phyloP scores from a whole-genome alignment of 2,113 vertebrate species.

The Stictonetta naevosa region DNA sequence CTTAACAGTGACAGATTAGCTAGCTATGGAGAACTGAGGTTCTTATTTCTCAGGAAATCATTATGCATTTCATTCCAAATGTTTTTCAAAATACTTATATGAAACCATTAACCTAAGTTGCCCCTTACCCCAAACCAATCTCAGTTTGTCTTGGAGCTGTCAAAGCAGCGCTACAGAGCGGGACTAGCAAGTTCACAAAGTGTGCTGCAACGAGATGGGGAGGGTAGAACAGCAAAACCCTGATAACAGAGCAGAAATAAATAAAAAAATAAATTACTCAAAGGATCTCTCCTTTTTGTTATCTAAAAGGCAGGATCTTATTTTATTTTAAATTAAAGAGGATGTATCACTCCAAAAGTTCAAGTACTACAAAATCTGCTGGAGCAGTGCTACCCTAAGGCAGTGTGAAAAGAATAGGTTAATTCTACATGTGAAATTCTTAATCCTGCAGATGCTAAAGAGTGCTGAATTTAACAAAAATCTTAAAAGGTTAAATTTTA shows the following conservation, averaged over 20 bases:
- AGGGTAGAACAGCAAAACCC: neutral
- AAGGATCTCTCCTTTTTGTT: neutral
- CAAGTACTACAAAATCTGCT: neutral
- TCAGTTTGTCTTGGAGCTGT: neutral
- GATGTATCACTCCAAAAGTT: neutral
- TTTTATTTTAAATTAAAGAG: neutral
- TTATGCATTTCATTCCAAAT: neutral
- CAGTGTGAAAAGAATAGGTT: neutral
- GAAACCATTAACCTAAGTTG: neutral
- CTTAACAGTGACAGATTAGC: neutral
- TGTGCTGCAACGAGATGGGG: neutral
- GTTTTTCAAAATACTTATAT: neutral
- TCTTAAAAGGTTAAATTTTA: neutral
- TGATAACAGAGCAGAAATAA: neutral
- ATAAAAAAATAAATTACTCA: neutral
- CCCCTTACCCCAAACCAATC: neutral
- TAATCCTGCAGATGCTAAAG: neutral
- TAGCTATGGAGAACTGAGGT: neutral
- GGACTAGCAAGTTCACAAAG: neutral
- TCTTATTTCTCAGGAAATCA: neutral
- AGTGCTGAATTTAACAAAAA: neutral
- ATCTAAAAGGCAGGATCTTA: neutral
- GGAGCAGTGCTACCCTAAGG: neutral
- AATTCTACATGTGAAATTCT: neutral
- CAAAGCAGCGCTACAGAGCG: neutral